These are phyloP conservation scores for Dysmachus trigonus DNA, from an alignment of 2,888 invertebrate species.

Conservation along the genomic window DNA sequence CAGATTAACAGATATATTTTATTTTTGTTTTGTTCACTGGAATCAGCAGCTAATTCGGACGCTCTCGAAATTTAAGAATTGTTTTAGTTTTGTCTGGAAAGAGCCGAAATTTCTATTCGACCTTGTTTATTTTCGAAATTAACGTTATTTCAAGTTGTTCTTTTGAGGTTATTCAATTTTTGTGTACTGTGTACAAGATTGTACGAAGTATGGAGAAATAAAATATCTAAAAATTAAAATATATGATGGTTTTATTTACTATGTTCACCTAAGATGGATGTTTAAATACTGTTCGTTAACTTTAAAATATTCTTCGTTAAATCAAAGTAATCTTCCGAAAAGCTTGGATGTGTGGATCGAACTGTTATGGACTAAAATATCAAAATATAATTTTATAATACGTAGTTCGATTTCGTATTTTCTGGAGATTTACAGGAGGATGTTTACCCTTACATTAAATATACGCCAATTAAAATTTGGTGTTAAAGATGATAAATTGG, in stretches of 20 bases:
- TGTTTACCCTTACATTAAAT: no score
- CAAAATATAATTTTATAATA: no score
- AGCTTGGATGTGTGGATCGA: no score
- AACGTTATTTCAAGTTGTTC: conserved; percentile 18
- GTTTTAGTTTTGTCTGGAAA: conserved; percentile 11
- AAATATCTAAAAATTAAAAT: conserved; percentile 42
- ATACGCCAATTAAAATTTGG: no score
- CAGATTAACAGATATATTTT: not conserved
- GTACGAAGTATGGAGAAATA: conserved; percentile 43
- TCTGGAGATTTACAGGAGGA: no score
- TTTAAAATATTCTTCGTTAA: no score
- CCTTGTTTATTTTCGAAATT: conserved; percentile 1
- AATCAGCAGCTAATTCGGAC: not conserved
- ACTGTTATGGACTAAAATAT: no score
- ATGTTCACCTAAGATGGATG: no score
- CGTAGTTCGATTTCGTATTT: no score
- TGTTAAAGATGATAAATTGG: no score
- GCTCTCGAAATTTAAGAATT: not conserved
- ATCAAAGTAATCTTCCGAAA: no score
- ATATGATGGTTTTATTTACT: not conserved
- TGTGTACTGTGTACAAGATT: conserved; percentile 40
- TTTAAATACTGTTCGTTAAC: no score
- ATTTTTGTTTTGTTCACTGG: not conserved
- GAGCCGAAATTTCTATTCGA: conserved; percentile 25
- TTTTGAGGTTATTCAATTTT: conserved; percentile 20